A percentile compares a stretch with the other conserved stretches of the same genome.
Conservation (phyloP, 2,797 vertebrate genomes). For the Microchirus variegatus region DNA sequence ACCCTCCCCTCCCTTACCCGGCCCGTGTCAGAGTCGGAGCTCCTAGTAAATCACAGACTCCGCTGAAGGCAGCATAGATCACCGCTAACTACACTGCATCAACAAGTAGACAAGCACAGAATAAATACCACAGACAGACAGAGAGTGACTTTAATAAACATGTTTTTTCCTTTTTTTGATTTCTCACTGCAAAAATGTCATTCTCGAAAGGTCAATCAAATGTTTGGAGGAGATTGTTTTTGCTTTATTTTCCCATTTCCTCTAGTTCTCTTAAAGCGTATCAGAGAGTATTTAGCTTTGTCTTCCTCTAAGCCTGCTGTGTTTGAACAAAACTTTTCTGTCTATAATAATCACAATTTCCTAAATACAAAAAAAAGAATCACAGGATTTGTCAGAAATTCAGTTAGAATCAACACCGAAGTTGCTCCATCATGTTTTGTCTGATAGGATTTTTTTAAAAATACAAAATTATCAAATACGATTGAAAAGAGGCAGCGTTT, state of each 20-base stretch:
- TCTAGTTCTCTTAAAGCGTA: background rate
- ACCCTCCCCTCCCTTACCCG: slow-evolving; percentile 21
- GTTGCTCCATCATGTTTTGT: slow-evolving; percentile 30
- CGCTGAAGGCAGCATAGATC: slow-evolving; percentile 71
- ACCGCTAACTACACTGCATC: slow-evolving; percentile 59
- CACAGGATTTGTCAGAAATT: slow-evolving; percentile 37
- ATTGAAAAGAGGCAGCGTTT: slow-evolving; percentile 45
- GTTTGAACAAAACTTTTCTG: slow-evolving; percentile 28
- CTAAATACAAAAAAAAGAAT: slow-evolving; percentile 20
- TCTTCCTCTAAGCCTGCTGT: slow-evolving; percentile 10
- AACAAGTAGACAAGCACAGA: slow-evolving; percentile 56
- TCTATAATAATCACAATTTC: slow-evolving; percentile 26
- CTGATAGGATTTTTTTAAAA: slow-evolving; percentile 22
- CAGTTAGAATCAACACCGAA: slow-evolving; percentile 38
- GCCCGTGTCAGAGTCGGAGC: slow-evolving; percentile 59
- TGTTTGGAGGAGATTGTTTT: slow-evolving; percentile 37
- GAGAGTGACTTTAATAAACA: slow-evolving; percentile 59
- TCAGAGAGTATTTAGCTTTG: slow-evolving; percentile 17
- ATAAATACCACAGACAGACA: slow-evolving; percentile 55
- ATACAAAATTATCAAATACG: slow-evolving; percentile 38
- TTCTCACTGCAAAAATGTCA: slow-evolving; percentile 37
- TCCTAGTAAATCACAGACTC: slow-evolving; percentile 63
- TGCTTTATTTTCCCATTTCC: slow-evolving; percentile 21
- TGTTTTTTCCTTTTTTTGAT: slow-evolving; percentile 36
- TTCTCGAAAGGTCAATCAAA: slow-evolving; percentile 46